These are phyloP conservation scores for Octodon degus DNA, from an alignment of 2,113 vertebrate genomes.

Conservation along the genomic window DNA sequence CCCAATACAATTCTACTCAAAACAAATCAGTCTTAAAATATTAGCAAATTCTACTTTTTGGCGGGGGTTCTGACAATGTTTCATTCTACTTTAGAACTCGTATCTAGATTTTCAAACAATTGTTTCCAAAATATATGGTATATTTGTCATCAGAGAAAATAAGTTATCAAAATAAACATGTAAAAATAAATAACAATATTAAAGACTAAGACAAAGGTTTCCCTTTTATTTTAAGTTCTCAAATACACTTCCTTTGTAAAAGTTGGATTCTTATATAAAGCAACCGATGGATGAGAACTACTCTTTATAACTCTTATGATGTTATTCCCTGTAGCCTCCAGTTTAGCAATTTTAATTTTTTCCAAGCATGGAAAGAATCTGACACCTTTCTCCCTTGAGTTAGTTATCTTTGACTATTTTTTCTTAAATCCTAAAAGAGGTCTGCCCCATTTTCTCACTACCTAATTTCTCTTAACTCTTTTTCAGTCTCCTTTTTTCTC, in stretches of 20 bases:
- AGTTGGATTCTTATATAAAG: neutral
- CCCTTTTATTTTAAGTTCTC: neutral
- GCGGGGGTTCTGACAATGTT: neutral
- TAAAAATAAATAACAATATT: neutral
- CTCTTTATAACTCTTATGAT: neutral
- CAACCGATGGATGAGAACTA: neutral
- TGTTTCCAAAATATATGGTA: neutral
- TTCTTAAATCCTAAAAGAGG: slow-evolving; percentile 1
- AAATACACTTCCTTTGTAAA: neutral
- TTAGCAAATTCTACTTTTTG: neutral
- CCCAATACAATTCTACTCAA: neutral
- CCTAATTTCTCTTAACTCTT: slow-evolving; percentile 48
- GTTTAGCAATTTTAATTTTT: neutral
- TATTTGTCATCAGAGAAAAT: neutral
- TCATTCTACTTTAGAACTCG: neutral
- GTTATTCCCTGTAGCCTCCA: neutral
- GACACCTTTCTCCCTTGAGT: neutral
- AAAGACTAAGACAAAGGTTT: neutral
- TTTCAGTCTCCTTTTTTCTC: neutral
- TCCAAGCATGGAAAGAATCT: neutral
- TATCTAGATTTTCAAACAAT: neutral
- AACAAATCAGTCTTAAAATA: neutral
- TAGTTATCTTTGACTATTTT: neutral
- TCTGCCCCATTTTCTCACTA: slow-evolving; percentile 20
- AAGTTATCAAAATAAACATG: neutral